Evolutionary conservation across 37 sponge, comb jelly and placozoan species (phyloP), one percentile per base, ranked within the genome.

Genomic region (Oscarella lobularis): DNA sequence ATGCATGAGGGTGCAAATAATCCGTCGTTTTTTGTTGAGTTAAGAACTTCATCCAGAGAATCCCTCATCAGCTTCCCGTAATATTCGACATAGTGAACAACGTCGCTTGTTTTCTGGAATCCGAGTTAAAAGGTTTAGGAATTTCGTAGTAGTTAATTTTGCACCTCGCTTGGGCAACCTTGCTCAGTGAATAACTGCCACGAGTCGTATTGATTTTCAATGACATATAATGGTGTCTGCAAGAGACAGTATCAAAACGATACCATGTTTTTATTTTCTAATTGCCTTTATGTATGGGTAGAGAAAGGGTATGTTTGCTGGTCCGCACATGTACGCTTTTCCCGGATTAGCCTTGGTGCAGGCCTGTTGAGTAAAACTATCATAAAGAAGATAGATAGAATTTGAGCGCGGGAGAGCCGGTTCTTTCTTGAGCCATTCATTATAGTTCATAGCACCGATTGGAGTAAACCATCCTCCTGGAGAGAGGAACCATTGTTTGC

Each of bases 31-130:
- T 29, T 4, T 68, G 71, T 5, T 29, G 71, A 68, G 71, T 14
- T 14, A 5, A 30, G 29, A 4, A 68, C 31, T 30, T 20, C 31
- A 5, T 20, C 33, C 6, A 68, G 6, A 5, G 71, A 32, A 68
- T 5, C 31, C 31, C 6, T 5, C 71, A 68, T 68, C 71, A 68
- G 31, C 6, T 68, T 14, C 31, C 71, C 71, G 71, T 68, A 68
- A 35, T 68, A 68, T 35, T 68, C 33, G 31, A 68, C 31, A 14
- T 68, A 68, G 6, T 5, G 29, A 29, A 29, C 71, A 14, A 68
- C 71, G 4, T 68, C 71, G 6, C 35, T 35, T 29, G 6, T 20
- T 20, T 30, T 32, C 71, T 68, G 71, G 31, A n/a, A n/a, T n/a
- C n/a, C n/a, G n/a, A n/a, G n/a, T n/a, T n/a, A n/a, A n/a, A n/a